Evolutionary conservation across 2,888 invertebrate genomes (phyloP), one percentile per base, ranked within the genome.

Genomic region (Seira musarum): DNA sequence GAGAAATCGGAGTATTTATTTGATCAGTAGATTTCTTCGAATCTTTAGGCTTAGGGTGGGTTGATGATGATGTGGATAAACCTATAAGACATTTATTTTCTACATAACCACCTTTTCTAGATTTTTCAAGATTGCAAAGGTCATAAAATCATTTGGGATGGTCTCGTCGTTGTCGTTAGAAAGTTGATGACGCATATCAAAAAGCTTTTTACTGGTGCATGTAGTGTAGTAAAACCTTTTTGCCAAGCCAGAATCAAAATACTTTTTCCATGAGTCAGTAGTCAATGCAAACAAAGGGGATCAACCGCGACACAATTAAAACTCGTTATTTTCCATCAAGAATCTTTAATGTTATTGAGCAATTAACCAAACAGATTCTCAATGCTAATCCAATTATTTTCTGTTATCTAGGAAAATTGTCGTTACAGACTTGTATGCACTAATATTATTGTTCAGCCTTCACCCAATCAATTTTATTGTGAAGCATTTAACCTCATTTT

Each of bases 401-500:
- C n/a, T n/a, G n/a, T 57, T n/a, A 40, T 8, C 40, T 40, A 8
- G n/a, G n/a, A 57, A 57, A 15, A n/a, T n/a, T 15, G 57, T 57
- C n/a, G n/a, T n/a, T n/a, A n/a, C n/a, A 57, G 17, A 57, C 8
- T n/a, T n/a, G 57, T 57, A 13, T 57, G 8, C n/a, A 57, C 6
- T 57, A 13, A 3, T n/a, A 13, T 57, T 57, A 57, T 57, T n/a
- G 6, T 57, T n/a, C 57, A n/a, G 17, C 57, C 57, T 57, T 57
- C 57, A 57, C 17, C 57, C n/a, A 57, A n/a, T n/a, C n/a, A n/a
- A n/a, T n/a, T n/a, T n/a, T n/a, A n/a, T n/a, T n/a, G n/a, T n/a
- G n/a, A n/a, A n/a, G n/a, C n/a, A n/a, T n/a, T 57, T 57, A 57
- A 57, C 57, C 57, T 57, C 6, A 57, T 57, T 57, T 57, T n/a